Evolutionary conservation across 2,888 invertebrate species (phyloP), one percentile per base, ranked within the genome.

Genomic region (Trisateles emortualis): DNA sequence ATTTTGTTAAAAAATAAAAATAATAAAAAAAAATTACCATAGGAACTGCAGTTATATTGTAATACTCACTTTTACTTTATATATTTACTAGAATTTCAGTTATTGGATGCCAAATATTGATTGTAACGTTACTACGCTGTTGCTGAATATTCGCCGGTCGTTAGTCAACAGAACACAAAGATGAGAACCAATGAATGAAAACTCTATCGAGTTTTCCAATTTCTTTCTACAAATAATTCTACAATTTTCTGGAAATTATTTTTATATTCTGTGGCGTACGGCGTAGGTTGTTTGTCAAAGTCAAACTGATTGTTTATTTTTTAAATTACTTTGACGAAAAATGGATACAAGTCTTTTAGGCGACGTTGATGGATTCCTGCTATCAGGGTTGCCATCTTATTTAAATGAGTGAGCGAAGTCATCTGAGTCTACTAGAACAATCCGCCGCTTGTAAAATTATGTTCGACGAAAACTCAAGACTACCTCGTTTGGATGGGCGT

Each of bases 211-310:
- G 46, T 33, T 22, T 46, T 55, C 8, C 9, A 3, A 1, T 8
- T 26, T 26, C n/a, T n/a, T n/a, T n/a, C n/a, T n/a, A n/a, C n/a
- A n/a, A n/a, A n/a, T n/a, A n/a, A n/a, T 22, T 22, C 46, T 40
- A 38, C 26, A 35, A 16, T 51, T 52, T 49, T 55, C 49, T 53
- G 24, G 50, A 57, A 61, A 49, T 9, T n/a, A 1, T 30, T 1
- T 36, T 17, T 36, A 19, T 36, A 17, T 2, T 17, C 36, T 36
- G 19, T 36, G 36, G 10, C 16, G 13, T 11, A n/a, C 6, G n/a
- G n/a, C n/a, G n/a, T n/a, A n/a, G n/a, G n/a, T n/a, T n/a, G n/a
- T n/a, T n/a, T n/a, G n/a, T n/a, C n/a, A n/a, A n/a, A n/a, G n/a
- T n/a, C n/a, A n/a, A n/a, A n/a, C n/a, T n/a, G n/a, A n/a, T n/a